These are phyloP conservation scores for Crossaster papposus DNA, from an alignment of 53 echinoderm and acorn worm species.

Conservation along the genomic window DNA sequence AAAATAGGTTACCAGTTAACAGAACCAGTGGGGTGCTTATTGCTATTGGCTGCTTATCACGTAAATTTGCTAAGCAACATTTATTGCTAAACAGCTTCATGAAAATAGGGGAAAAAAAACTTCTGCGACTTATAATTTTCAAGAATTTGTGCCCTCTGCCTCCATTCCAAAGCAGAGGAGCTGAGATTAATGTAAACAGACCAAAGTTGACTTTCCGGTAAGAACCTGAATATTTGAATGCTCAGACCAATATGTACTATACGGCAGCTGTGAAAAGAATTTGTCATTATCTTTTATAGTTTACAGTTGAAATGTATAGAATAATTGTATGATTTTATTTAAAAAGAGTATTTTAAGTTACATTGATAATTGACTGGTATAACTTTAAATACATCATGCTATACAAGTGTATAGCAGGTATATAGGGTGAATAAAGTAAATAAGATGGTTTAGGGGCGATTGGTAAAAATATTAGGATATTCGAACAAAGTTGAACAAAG, in stretches of 20 bases:
- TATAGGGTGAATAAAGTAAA: not conserved
- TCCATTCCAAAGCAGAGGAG: not conserved
- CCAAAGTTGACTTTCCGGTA: not conserved
- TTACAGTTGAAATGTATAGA: not conserved
- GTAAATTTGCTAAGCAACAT: too few relatives aligned
- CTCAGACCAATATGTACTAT: not conserved
- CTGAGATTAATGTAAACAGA: not conserved
- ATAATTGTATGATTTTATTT: not conserved
- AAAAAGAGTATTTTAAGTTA: constrained; percentile 3
- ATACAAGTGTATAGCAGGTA: not conserved
- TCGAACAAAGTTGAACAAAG: not conserved
- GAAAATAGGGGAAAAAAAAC: not conserved
- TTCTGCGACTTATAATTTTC: not conserved
- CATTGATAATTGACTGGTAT: not conserved
- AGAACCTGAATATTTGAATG: not conserved
- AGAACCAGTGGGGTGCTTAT: too few relatives aligned
- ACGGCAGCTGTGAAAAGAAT: not conserved
- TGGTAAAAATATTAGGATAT: not conserved
- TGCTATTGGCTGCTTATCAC: too few relatives aligned
- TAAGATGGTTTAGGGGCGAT: not conserved
- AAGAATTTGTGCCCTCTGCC: not conserved
- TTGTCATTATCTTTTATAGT: not conserved
- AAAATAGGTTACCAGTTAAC: too few relatives aligned
- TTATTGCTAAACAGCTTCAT: not conserved
- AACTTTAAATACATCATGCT: not conserved